Conservation (phyloP, 2,888 invertebrate species). For the Agrochola macilenta region DNA sequence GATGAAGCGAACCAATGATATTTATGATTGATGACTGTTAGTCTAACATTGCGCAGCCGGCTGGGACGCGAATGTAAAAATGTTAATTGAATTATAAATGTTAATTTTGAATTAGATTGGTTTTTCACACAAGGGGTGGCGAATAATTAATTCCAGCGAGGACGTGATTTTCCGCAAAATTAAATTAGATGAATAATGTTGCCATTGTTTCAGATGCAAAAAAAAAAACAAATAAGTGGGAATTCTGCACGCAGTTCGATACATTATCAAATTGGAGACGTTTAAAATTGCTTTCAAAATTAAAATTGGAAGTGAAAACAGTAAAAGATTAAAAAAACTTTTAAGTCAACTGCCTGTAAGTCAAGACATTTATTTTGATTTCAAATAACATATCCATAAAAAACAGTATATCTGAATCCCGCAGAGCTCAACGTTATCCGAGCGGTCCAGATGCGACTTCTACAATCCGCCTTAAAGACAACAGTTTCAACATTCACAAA, state of each 20-base stretch:
- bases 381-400: slow-evolving; percentile 19
- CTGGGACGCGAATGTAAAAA: slow-evolving; percentile 62
- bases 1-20: slow-evolving; percentile 72
- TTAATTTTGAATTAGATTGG: slow-evolving; percentile 51
- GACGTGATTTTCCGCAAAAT: neutral
- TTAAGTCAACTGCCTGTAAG: no score
- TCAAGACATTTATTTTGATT: slow-evolving; percentile 5
- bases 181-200: neutral
- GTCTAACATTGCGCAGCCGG: slow-evolving; percentile 65
- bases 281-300: neutral
- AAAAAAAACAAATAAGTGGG: neutral
- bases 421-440: slow-evolving; percentile 26
- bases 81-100: slow-evolving; percentile 59
- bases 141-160: slow-evolving; percentile 23
- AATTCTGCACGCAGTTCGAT: neutral
- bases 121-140: slow-evolving; percentile 35
- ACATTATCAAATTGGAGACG: neutral
- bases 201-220: neutral
- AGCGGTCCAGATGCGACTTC: slow-evolving; percentile 27
- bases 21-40: slow-evolving; percentile 75
- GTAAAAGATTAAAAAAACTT: neutral
- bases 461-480: slow-evolving; percentile 13
- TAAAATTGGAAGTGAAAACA: neutral
- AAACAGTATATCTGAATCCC: slow-evolving; percentile 19
- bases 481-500: slow-evolving; percentile 4